Conservation (phyloP, 1,140 invertebrate species). For the Aphelinus atriplicis region DNA sequence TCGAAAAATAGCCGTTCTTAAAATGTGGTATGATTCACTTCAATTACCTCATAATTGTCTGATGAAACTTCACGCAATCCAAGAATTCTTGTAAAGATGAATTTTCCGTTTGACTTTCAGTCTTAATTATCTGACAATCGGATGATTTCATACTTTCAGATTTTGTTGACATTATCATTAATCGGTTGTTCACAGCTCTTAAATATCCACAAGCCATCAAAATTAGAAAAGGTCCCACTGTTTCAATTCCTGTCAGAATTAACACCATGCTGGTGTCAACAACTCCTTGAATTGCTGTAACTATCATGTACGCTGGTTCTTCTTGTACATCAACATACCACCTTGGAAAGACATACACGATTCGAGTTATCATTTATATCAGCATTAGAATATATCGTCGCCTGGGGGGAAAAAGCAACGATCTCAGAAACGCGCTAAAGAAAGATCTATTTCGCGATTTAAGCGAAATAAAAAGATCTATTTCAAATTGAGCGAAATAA, state of each 20-base stretch:
- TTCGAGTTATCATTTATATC: too few relatives aligned
- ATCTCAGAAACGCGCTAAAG: too few relatives aligned
- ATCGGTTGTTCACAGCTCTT: not conserved
- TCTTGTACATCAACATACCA: conserved; percentile 18
- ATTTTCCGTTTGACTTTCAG: not conserved
- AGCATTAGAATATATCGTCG: too few relatives aligned
- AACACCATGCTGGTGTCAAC: not conserved
- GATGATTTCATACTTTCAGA: not conserved
- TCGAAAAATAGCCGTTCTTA: too few relatives aligned
- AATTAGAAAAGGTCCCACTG: not conserved
- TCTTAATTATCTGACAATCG: not conserved
- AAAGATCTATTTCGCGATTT: too few relatives aligned
- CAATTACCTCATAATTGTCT: not conserved
- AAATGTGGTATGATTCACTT: too few relatives aligned
- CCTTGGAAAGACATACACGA: not conserved
- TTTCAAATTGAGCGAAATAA: too few relatives aligned
- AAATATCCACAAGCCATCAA: conserved; percentile 32
- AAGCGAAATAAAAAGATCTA: too few relatives aligned
- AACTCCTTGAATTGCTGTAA: not conserved
- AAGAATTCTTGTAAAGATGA: not conserved
- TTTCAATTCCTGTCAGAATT: not conserved
- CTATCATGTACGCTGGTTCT: not conserved
- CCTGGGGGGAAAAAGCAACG: too few relatives aligned
- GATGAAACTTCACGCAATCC: conserved; percentile 7
- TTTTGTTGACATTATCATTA: not conserved